Evolutionary conservation across 2,888 invertebrate genomes (phyloP), one percentile per base, ranked within the genome.

Genomic region (Asteroscopus sphinx): DNA sequence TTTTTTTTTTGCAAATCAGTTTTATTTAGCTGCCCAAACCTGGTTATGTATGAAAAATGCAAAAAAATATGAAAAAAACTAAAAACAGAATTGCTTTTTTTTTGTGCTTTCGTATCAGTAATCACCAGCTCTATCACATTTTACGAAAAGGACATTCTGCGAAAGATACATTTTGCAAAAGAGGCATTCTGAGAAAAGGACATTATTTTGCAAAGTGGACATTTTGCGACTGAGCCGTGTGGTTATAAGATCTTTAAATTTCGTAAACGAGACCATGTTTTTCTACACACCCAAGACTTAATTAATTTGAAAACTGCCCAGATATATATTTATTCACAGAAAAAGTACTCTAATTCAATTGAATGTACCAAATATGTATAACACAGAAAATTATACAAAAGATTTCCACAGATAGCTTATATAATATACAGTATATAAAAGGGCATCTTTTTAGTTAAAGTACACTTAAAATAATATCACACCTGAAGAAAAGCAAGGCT

Each of bases 401-500:
- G 13, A 25, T 37, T 68, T 54, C 15, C 28, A 36, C 21, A 48
- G 16, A 48, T 48, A 28, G 37, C 32, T 44, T 35, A 47, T 26
- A 15, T 26, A 17, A 25, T 41, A 40, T 15, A n/a, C n/a, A n/a
- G n/a, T 44, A 25, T 15, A 35, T 47, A 21, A 46, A 57, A 48
- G 68, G 66, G 68, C 52, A 70, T 68, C 21, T 66, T 49, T 65
- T 65, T 48, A 53, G 62, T 55, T 71, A 52, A 61, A 55, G 51
- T 60, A 65, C 45, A 62, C 75, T 76, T 72, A 76, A 76, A 72
- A 69, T 76, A 76, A 76, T 76, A 76, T 76, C 75, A 76, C 75
- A 78, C 75, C 75, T 78, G 66, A 64, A 73, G 61, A 66, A 77
- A 77, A 75, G 73, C 78, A 75, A 75, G 63, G 68, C 60, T 75